Evolutionary conservation across 2,888 invertebrate genomes (phyloP).

Genomic region (Melipona bicolor): DNA sequence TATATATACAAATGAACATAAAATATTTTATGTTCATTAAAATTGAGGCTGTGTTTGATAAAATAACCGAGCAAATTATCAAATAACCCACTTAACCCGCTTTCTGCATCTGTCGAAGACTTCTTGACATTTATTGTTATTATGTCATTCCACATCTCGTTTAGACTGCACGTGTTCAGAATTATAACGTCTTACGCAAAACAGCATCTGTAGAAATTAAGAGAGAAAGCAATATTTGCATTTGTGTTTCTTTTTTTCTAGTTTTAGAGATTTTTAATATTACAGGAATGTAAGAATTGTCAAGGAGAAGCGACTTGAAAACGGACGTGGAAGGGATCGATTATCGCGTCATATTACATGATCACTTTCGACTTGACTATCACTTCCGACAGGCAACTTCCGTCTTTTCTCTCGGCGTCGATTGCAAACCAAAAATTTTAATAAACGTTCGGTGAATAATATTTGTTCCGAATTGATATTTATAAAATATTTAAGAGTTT

Average conservation of each 20-base stretch:
- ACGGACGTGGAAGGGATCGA: constrained; percentile 19
- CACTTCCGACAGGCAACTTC: constrained; percentile 33
- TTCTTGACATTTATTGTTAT: constrained; percentile 12
- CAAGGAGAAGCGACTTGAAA: neutral
- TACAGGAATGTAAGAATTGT: neutral
- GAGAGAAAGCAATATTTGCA: constrained; percentile 45
- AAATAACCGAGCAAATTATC: neutral
- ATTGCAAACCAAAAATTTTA: neutral
- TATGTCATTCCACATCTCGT: neutral
- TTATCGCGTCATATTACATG: constrained; percentile 12
- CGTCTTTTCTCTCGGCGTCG: constrained; percentile 32
- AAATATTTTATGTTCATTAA: neutral
- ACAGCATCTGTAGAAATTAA: constrained; percentile 8
- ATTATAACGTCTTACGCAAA: constrained; percentile 18
- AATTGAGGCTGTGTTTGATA: neutral
- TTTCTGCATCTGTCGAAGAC: neutral
- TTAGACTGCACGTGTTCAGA: neutral
- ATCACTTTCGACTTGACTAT: constrained; percentile 52
- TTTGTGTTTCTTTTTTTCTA: neutral
- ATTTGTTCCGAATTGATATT: too few relatives aligned
- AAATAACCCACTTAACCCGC: neutral
- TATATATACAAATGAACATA: too few relatives aligned
- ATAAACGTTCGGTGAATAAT: neutral
- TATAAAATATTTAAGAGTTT: too few relatives aligned
- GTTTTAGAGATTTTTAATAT: neutral